These are phyloP conservation scores for Paedocypris sp. DNA, from an alignment of 2,113 vertebrate genomes.

Conservation along the genomic window DNA sequence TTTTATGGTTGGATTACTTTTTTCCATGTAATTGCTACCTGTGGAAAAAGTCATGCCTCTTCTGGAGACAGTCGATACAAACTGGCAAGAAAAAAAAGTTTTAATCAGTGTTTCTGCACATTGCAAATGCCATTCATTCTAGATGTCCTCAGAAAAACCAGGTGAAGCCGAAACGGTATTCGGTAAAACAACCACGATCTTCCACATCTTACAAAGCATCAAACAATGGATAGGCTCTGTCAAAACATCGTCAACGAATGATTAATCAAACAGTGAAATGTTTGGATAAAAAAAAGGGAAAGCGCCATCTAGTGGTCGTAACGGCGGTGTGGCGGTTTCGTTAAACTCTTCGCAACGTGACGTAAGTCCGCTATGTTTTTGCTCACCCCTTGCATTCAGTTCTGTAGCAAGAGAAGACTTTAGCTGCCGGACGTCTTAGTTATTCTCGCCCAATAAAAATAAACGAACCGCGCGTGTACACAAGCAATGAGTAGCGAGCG, in stretches of 20 bases:
- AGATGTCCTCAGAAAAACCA: not conserved
- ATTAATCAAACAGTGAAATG: not conserved
- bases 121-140: not conserved
- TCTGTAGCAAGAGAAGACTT: not conserved
- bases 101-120: not conserved
- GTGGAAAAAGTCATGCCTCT: too few relatives aligned
- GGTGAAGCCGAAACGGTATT: not conserved
- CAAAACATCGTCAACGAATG: slow-evolving; percentile 1
- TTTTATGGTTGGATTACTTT: too few relatives aligned
- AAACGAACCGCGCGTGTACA: too few relatives aligned
- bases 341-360: slow-evolving; percentile 25
- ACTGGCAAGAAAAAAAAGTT: not conserved
- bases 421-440: not conserved
- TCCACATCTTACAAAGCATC: not conserved
- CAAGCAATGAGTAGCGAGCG: not conserved
- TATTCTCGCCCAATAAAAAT: not conserved
- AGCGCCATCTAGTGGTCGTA: slow-evolving; percentile 25
- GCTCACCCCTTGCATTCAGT: slow-evolving; percentile 14
- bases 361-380: slow-evolving; percentile 19
- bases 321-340: not conserved
- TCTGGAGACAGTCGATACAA: not conserved
- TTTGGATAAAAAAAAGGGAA: not conserved
- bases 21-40: too few relatives aligned
- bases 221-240: slow-evolving; percentile 9
- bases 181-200: not conserved